Base-by-base conservation (phyloP, 2,797 vertebrate species). In the Muscicapa striata region DNA sequence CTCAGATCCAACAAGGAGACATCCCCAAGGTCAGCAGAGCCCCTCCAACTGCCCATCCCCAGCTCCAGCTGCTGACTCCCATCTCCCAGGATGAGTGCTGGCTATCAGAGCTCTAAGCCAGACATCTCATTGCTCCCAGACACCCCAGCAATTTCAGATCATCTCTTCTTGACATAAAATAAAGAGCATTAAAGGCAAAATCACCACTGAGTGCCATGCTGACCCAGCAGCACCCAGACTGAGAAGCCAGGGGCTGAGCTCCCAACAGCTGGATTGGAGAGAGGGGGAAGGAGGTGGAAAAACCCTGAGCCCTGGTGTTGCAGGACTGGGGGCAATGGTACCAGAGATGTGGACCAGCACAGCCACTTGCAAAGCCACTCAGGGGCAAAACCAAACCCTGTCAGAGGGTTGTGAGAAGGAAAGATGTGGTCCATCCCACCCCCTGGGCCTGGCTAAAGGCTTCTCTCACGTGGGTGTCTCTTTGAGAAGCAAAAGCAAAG, bases 151-250 rank as follows among this genome's bases (percentile, higher is more conserved):
- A 87, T 68, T 94, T 83, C 85, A 95, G 40, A 41, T 74, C 6
- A 1, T 72, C 87, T 94, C 52, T n/a, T 89, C 72, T 55, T 48
- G 48, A 34, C 5, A 9, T 41, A 75, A 93, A 93, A 92, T 64
- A 74, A 84, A 88, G 23, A 88, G 27, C 73, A 77, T 64, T 67
- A 87, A 66, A 77, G 43, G 57, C 52, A 85, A 77, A 93, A 89
- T 30, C 73, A 74, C 51, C 34, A 13, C 22, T 0, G 7, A 62
- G 30, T 2, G 1, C 64, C 0, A 1, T 34, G 64, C 73, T 94
- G 87, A 79, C 84, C 67, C 74, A 74, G 86, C 29, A 87, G 64
- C 67, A 66, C 52, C 32, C 67, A 64, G 40, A 46, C 62, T 19
- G 29, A 49, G 36, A 64, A 81, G 15, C 12, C 48, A 59, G 46